phyloP scores from a whole-genome alignment of 2,113 vertebrate genomes.

The Ploceus nigricollis region DNA sequence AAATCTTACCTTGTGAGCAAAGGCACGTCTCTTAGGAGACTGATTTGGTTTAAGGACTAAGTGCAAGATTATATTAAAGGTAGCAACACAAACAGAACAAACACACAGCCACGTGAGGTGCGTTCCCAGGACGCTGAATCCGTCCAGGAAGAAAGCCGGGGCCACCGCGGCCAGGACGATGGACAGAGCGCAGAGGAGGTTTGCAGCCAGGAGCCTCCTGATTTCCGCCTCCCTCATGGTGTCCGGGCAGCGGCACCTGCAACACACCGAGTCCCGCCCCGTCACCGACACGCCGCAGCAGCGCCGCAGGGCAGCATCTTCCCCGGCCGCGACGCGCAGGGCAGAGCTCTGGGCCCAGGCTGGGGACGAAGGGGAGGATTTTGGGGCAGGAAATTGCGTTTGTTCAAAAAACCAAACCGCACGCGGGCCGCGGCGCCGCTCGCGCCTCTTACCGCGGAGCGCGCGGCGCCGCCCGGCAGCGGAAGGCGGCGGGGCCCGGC shows the following conservation, averaged over 20 bases:
- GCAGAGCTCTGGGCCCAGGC: accelerated
- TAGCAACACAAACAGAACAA: slow-evolving; percentile 77
- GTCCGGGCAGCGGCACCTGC: slow-evolving; percentile 2
- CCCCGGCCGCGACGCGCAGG: accelerated
- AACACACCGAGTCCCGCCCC: neutral
- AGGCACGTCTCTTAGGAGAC: slow-evolving; percentile 82
- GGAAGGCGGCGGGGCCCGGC: neutral
- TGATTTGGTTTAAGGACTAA: slow-evolving; percentile 80
- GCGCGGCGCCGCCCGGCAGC: neutral
- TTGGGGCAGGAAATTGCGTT: accelerated
- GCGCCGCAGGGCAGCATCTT: accelerated
- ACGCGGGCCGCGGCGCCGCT: neutral
- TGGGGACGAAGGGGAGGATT: accelerated
- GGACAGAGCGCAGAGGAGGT: slow-evolving; percentile 77
- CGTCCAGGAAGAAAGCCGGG: slow-evolving; percentile 76
- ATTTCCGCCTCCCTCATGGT: slow-evolving; percentile 87
- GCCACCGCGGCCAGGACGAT: slow-evolving; percentile 77
- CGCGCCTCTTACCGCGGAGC: neutral
- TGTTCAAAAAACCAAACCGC: accelerated
- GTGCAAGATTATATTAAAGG: slow-evolving; percentile 78
- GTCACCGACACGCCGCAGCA: accelerated
- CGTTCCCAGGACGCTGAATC: slow-evolving; percentile 84
- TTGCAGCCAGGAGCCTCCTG: slow-evolving; percentile 80
- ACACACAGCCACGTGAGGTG: slow-evolving; percentile 87
- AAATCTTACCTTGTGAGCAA: slow-evolving; percentile 84